These are phyloP conservation scores for Hippoglossus hippoglossus DNA, from an alignment of 2,797 vertebrate genomes.

Conservation along the genomic window DNA sequence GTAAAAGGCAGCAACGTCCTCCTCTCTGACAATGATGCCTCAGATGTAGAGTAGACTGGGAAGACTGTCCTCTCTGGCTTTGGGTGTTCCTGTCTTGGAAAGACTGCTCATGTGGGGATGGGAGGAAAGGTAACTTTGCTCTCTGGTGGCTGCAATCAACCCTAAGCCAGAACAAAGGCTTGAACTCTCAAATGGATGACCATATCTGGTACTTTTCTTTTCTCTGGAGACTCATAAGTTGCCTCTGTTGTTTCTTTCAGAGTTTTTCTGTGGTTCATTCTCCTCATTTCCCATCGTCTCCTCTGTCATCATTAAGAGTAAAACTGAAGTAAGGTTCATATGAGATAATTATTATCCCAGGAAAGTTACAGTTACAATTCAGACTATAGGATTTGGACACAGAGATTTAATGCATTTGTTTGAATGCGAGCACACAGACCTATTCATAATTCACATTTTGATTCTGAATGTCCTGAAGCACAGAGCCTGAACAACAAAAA, in stretches of 20 bases:
- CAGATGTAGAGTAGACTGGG: slow-evolving; percentile 88
- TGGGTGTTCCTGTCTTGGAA: slow-evolving; percentile 17
- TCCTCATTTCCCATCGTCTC: slow-evolving; percentile 11
- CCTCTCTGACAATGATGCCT: slow-evolving; percentile 91
- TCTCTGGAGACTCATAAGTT: not conserved
- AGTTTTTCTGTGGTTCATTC: not conserved
- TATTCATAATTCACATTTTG: not conserved
- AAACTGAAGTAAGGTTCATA: slow-evolving; percentile 1
- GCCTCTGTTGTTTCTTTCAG: not conserved
- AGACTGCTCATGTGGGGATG: not conserved
- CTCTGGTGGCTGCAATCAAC: slow-evolving; percentile 15
- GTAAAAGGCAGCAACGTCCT: slow-evolving; percentile 93
- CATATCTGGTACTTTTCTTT: not conserved
- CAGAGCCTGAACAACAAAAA: not conserved
- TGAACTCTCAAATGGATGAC: not conserved
- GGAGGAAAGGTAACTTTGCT: not conserved
- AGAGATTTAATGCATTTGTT: not conserved
- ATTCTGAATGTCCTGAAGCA: not conserved
- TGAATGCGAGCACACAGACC: not conserved
- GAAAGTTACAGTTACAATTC: too few relatives aligned
- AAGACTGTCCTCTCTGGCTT: slow-evolving; percentile 6
- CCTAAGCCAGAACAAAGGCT: not conserved
- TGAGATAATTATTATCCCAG: too few relatives aligned
- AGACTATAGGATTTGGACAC: not conserved
- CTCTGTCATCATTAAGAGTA: not conserved